These are phyloP conservation scores for Varanus salvator DNA, from an alignment of 2,113 vertebrate genomes.

Conservation along the genomic window DNA sequence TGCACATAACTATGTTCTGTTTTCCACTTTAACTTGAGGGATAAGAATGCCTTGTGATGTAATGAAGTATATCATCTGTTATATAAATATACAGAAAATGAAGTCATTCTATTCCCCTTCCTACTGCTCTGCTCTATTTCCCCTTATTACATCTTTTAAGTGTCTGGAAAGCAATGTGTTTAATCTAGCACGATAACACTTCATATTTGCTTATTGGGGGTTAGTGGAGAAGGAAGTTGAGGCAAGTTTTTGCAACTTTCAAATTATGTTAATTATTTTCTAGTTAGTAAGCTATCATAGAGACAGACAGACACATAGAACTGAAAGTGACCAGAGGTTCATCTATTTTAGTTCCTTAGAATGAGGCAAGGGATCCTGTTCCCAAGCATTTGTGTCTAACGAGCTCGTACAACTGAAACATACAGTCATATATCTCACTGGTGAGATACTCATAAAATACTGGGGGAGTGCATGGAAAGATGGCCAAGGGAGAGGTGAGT, in stretches of 20 bases:
- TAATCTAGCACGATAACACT: constrained; percentile 20
- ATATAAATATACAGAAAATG: background rate
- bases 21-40: constrained; percentile 12
- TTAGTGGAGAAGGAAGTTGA: background rate
- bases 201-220: constrained; percentile 4
- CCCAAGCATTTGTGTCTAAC: background rate
- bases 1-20: constrained; percentile 14
- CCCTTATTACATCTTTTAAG: background rate
- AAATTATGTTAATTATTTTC: constrained; percentile 37
- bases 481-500: background rate
- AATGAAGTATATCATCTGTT: constrained; percentile 23
- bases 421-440: background rate
- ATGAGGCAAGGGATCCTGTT: background rate
- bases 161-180: constrained; percentile 29
- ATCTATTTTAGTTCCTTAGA: background rate
- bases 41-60: constrained; percentile 18
- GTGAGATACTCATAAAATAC: background rate
- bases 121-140: background rate
- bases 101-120: background rate
- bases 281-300: background rate
- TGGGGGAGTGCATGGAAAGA: background rate
- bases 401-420: background rate
- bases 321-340: background rate
- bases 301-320: background rate
- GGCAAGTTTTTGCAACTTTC: constrained; percentile 12